phyloP scores from a whole-genome alignment of 2,797 vertebrate species.

The Pteropus rufus region DNA sequence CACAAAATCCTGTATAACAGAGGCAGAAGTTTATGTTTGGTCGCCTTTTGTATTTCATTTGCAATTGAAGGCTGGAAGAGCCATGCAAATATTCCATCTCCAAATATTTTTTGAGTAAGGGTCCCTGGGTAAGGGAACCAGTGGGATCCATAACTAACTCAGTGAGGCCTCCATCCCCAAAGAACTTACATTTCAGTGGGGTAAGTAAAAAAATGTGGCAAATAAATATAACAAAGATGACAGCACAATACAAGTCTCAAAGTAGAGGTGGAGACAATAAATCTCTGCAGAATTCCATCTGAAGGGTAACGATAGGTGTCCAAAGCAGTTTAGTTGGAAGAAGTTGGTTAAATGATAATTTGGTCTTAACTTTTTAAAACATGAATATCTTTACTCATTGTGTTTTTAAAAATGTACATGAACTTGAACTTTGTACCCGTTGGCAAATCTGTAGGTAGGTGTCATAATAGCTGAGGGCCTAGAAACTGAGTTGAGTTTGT shows the following conservation, averaged over 20 bases:
- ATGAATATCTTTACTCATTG: neutral
- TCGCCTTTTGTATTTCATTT: neutral
- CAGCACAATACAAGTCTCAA: neutral
- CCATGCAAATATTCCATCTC: neutral
- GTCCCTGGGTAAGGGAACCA: neutral
- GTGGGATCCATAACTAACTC: neutral
- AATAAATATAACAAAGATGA: neutral
- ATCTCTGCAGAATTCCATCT: neutral
- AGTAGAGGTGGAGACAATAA: neutral
- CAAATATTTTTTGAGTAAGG: neutral
- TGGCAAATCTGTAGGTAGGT: neutral
- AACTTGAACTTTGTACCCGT: neutral
- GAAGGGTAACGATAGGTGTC: neutral
- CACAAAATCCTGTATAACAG: slow-evolving; percentile 90
- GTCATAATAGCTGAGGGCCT: neutral
- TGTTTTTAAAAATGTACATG: neutral
- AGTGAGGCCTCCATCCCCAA: neutral
- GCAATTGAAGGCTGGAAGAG: neutral
- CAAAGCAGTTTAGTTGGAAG: neutral
- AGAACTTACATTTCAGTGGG: neutral
- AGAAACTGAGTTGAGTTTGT: neutral
- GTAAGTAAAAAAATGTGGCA: neutral
- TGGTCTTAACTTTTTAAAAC: neutral
- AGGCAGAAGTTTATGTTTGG: slow-evolving; percentile 71
- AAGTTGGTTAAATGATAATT: neutral